Conservation (phyloP, 2,113 vertebrate species). For the Tenrec ecaudatus region DNA sequence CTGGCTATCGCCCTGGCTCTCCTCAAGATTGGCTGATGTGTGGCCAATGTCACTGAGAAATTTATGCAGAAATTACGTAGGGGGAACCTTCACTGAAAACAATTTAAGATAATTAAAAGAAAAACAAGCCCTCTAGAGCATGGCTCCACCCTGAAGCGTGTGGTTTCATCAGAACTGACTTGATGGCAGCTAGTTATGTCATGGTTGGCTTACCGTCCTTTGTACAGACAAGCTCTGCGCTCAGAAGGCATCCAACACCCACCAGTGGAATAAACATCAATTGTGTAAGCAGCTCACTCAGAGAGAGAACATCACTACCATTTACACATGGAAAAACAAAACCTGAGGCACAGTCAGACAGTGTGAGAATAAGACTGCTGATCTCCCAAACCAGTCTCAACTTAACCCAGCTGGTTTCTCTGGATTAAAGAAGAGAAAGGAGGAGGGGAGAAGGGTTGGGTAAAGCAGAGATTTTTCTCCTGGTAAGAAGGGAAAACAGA, state of each 20-base stretch:
- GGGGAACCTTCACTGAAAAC: too few relatives aligned
- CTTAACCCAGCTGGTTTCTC: not conserved
- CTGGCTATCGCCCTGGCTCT: too few relatives aligned
- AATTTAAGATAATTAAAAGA: too few relatives aligned
- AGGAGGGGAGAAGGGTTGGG: too few relatives aligned
- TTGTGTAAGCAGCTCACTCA: not conserved
- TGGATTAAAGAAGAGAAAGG: not conserved
- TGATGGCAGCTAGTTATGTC: not conserved
- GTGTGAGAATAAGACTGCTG: not conserved
- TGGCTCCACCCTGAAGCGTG: not conserved
- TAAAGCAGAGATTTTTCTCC: not conserved
- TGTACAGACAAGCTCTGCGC: not conserved
- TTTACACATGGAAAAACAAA: not conserved
- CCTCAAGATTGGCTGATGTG: too few relatives aligned
- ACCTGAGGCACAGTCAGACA: not conserved
- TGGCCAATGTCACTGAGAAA: too few relatives aligned
- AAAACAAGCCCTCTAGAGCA: not conserved
- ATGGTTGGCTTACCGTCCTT: not conserved
- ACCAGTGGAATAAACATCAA: not conserved
- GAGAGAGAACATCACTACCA: not conserved
- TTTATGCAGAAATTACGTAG: too few relatives aligned
- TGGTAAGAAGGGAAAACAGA: not conserved
- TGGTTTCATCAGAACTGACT: not conserved
- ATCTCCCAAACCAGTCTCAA: not conserved
- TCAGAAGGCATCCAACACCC: not conserved